A percentile compares a stretch with the other conserved stretches of the same genome.
phyloP scores from a whole-genome alignment of 2,113 vertebrate genomes.

The Stictonetta naevosa region DNA sequence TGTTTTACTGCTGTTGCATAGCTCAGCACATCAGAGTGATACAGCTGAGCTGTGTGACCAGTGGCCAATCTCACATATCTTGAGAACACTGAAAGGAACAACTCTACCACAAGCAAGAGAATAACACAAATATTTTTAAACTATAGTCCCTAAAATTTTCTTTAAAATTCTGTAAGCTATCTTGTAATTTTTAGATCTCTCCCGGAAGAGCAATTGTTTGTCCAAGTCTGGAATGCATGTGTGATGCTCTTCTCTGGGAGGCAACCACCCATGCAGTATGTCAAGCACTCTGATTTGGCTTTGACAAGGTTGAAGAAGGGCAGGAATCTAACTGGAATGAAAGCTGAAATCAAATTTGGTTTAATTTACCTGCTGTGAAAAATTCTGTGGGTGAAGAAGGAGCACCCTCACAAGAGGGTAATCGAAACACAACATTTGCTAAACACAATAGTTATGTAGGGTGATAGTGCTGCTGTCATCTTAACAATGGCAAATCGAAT shows the following conservation, averaged over 20 bases:
- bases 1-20: neutral
- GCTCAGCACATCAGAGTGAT: neutral
- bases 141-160: neutral
- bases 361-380: neutral
- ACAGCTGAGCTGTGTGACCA: neutral
- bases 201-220: neutral
- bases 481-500: neutral
- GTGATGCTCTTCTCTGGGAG: neutral
- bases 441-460: neutral
- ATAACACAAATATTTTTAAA: neutral
- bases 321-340: neutral
- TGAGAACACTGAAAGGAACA: neutral
- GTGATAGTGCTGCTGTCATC: neutral
- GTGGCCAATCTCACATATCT: neutral
- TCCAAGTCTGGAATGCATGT: neutral
- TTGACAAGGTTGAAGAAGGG: neutral
- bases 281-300: neutral
- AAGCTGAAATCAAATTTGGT: neutral
- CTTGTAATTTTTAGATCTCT: neutral
- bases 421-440: constrained; percentile 1
- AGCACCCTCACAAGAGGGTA: neutral
- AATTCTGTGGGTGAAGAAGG: neutral
- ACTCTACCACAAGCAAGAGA: neutral
- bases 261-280: neutral
- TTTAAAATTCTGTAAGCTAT: neutral